Evolutionary conservation across 2,888 invertebrate genomes (phyloP), one percentile per base, ranked within the genome.

Genomic region (Itoplectis maculator): DNA sequence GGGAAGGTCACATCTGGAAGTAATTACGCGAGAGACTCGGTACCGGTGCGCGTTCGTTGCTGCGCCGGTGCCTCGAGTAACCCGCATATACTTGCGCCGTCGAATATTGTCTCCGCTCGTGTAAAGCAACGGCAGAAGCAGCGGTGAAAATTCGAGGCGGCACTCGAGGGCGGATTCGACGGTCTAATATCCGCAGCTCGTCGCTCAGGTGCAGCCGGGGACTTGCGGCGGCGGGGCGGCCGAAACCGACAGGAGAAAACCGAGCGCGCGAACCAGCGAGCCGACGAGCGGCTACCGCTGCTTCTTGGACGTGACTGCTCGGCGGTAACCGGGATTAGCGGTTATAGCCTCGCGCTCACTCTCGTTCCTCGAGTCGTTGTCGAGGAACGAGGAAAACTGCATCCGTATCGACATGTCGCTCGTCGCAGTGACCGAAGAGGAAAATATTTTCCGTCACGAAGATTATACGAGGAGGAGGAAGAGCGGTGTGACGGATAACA

Each of bases 1-100:
- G 35, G 68, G 9, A 77, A 81, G 74, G 79, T 78, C 85, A 86
- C 90, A 90, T 91, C 90, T 91, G 89, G 90, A 91, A 90, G 89
- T 88, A 90, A 91, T 91, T 91, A 88, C 83, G 51, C 65, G 79
- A 79, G 83, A 70, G 73, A 51, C 63, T 29, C 20, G 13, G 40
- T 59, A n/a, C 13, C 54, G 45, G 42, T 20, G 23, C 40, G 56
- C 13, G 13, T 35, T n/a, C n/a, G n/a, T n/a, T n/a, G n/a, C n/a
- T n/a, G n/a, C n/a, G n/a, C n/a, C n/a, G n/a, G n/a, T n/a, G n/a
- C n/a, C n/a, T n/a, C n/a, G n/a, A n/a, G n/a, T 47, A 23, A 11
- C 69, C 79, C 70, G 70, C 69, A 66, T 66, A 65, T 68, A 68
- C 49, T 70, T 56, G 69, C 51, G 49, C 51, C 51, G 20, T 3